These are phyloP conservation scores for Himalopsyche japonica DNA, from an alignment of 2,888 invertebrate genomes.

Conservation along the genomic window DNA sequence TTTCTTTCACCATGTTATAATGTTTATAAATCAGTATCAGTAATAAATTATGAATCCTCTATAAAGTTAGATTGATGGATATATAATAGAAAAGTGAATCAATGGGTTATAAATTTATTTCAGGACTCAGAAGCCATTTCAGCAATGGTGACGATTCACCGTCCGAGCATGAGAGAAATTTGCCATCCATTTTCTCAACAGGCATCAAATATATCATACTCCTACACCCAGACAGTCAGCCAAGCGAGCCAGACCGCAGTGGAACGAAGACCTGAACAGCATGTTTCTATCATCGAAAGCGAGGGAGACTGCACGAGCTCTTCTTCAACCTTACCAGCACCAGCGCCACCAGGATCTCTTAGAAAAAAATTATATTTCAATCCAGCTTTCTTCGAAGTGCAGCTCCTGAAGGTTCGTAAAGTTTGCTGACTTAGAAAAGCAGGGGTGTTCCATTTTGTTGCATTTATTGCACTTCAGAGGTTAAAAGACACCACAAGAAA, in stretches of 20 bases:
- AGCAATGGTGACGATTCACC: conserved; percentile 5
- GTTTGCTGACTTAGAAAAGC: neutral
- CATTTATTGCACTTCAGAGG: too few relatives aligned
- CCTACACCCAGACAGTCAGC: neutral
- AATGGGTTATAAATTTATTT: too few relatives aligned
- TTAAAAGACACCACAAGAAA: too few relatives aligned
- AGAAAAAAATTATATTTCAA: conserved; percentile 85
- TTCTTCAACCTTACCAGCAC: conserved; percentile 49
- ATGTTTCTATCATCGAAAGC: conserved; percentile 53
- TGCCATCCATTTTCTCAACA: neutral
- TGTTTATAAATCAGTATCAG: too few relatives aligned
- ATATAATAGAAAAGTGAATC: too few relatives aligned
- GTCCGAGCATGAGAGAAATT: neutral
- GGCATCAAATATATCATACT: neutral
- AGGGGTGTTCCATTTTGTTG: too few relatives aligned
- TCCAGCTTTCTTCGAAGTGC: conserved; percentile 88
- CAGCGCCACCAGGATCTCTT: conserved; percentile 49
- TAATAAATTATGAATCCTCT: too few relatives aligned
- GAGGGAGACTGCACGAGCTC: conserved; percentile 49
- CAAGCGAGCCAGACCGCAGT: conserved; percentile 45
- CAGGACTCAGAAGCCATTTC: neutral
- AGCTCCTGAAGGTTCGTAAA: conserved; percentile 71
- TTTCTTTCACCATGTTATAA: too few relatives aligned
- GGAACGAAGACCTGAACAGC: conserved; percentile 57
- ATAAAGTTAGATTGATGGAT: too few relatives aligned